These are phyloP conservation scores for Macrosoma leucophasiata DNA, from an alignment of 2,888 invertebrate genomes.

Conservation along the genomic window DNA sequence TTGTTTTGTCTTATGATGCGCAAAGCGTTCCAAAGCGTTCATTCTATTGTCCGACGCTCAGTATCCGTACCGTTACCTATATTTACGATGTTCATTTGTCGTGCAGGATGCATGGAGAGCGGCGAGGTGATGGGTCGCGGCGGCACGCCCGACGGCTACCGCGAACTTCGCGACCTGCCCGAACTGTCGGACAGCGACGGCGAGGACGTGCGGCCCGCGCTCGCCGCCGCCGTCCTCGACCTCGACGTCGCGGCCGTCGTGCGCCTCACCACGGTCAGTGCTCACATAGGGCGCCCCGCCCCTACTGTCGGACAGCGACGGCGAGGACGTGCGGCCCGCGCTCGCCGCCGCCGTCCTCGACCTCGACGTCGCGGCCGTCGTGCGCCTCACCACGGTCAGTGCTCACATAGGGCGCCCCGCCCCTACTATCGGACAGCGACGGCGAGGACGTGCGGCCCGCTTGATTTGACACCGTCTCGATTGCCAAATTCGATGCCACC, in stretches of 20 bases:
- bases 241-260: slow-evolving; percentile 44
- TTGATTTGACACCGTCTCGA: too few species aligned
- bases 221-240: slow-evolving; percentile 46
- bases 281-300: too few species aligned
- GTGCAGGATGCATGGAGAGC: slow-evolving; percentile 34
- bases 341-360: slow-evolving; percentile 48
- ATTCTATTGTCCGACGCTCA: too few species aligned
- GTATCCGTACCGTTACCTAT: too few species aligned
- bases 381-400: slow-evolving; percentile 48
- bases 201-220: slow-evolving; percentile 54
- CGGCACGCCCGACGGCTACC: slow-evolving; percentile 50
- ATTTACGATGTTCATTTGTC: slow-evolving; percentile 1
- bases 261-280: slow-evolving; percentile 46
- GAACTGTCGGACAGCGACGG: slow-evolving; percentile 63
- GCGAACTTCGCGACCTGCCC: slow-evolving; percentile 54
- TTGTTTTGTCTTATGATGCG: too few species aligned
- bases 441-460: slow-evolving; percentile 59
- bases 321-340: slow-evolving; percentile 21
- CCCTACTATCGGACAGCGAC: slow-evolving; percentile 60
- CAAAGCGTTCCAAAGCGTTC: too few species aligned
- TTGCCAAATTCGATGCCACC: too few species aligned
- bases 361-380: slow-evolving; percentile 40
- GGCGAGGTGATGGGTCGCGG: slow-evolving; percentile 45
- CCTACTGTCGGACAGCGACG: not conserved
- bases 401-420: slow-evolving; percentile 50